Percentiles rank a stretch among this genome's conserved stretches.
Conservation (phyloP, 2,797 vertebrate genomes). For the Numenius phaeopus region DNA sequence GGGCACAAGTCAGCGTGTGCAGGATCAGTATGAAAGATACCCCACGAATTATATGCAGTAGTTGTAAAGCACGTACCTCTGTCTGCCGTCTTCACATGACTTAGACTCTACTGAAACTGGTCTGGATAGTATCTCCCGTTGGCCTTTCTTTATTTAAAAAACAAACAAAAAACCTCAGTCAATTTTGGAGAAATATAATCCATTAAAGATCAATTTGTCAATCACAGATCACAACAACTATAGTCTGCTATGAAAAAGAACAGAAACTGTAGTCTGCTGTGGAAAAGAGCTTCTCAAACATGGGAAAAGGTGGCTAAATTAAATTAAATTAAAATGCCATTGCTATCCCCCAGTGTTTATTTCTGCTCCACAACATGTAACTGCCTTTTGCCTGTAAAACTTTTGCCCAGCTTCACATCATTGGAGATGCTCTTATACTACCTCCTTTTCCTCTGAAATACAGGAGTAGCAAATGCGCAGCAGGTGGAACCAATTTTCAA, state of each 20-base stretch:
- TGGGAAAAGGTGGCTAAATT: not conserved
- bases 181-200: not conserved
- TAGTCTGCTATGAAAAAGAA: not conserved
- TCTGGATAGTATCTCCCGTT: slow-evolving; percentile 83
- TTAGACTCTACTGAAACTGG: slow-evolving; percentile 79
- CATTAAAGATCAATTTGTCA: not conserved
- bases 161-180: not conserved
- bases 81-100: slow-evolving; percentile 70
- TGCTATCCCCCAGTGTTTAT: not conserved
- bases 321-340: not conserved
- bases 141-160: slow-evolving; percentile 80
- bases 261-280: not conserved
- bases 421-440: not conserved
- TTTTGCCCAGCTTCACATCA: not conserved
- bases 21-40: not conserved
- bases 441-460: not conserved
- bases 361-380: not conserved
- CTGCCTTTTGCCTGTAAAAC: not conserved
- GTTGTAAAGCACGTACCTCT: slow-evolving; percentile 78
- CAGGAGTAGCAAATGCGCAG: not conserved
- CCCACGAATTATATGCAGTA: not conserved
- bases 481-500: not conserved
- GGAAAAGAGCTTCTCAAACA: not conserved
- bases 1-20: not conserved
- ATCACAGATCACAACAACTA: not conserved